These are phyloP conservation scores for Holcopasites calliopsidis DNA, from an alignment of 1,140 invertebrate species.

Conservation along the genomic window DNA sequence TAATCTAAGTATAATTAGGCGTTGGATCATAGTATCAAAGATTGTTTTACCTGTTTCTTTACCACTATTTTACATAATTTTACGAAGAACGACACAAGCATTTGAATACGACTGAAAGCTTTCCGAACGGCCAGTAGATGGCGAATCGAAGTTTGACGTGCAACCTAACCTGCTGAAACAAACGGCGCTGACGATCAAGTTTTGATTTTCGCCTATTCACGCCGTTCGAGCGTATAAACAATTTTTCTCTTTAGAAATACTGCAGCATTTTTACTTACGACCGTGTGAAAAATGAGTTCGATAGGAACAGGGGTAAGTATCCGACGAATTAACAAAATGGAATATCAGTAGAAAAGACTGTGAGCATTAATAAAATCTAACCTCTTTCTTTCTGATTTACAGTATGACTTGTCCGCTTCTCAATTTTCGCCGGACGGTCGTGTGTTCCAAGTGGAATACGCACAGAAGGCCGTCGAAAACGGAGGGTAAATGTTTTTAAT, in stretches of 20 bases:
- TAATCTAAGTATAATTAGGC: not conserved
- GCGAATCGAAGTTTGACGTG: not conserved
- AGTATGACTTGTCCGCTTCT: slow-evolving; percentile 99
- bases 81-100: too few relatives aligned
- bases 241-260: slow-evolving; percentile 31
- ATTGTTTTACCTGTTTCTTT: not conserved
- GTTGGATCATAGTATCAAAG: not conserved
- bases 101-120: not conserved
- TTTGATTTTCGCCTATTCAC: slow-evolving; percentile 64
- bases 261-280: not conserved
- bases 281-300: slow-evolving; percentile 89
- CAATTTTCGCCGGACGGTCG: slow-evolving; percentile 99
- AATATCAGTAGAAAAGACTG: slow-evolving; percentile 27
- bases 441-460: slow-evolving; percentile 99
- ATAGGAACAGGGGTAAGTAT: slow-evolving; percentile 95
- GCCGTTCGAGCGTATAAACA: slow-evolving; percentile 37
- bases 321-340: slow-evolving; percentile 22
- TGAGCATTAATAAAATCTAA: slow-evolving; percentile 39
- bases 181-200: slow-evolving; percentile 24
- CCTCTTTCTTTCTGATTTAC: slow-evolving; percentile 74
- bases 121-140: not conserved
- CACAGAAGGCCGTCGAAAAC: slow-evolving; percentile 99
- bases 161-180: slow-evolving; percentile 8
- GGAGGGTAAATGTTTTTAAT: slow-evolving; percentile 86
- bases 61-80: not conserved